phyloP scores from a whole-genome alignment of 1,140 invertebrate genomes.

The Hylaeus volcanicus region DNA sequence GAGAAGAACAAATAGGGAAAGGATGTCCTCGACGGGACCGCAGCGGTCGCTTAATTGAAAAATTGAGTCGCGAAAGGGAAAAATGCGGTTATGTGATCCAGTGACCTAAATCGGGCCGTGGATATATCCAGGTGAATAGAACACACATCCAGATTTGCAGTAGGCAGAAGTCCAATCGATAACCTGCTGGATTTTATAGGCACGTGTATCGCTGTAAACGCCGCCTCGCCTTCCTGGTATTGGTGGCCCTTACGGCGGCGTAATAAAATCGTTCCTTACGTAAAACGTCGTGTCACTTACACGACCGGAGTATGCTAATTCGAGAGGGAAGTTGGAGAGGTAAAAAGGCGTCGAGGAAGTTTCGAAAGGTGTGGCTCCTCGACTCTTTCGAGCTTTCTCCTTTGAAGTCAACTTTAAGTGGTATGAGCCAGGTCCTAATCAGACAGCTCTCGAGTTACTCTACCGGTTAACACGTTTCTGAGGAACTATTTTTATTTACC shows the following conservation, averaged over 20 bases:
- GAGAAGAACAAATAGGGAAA: constrained; percentile 53
- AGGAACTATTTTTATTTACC: background rate
- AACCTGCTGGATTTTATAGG: constrained; percentile 71
- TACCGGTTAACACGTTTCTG: background rate
- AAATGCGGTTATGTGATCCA: constrained; percentile 73
- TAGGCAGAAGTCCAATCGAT: constrained; percentile 76
- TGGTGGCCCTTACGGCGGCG: background rate
- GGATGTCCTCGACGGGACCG: constrained; percentile 61
- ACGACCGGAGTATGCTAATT: background rate
- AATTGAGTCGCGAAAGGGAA: constrained; percentile 68
- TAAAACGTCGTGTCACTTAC: constrained; percentile 16
- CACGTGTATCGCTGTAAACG: constrained; percentile 50
- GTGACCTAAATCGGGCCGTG: constrained; percentile 75
- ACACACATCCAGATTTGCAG: constrained; percentile 75
- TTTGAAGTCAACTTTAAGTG: background rate
- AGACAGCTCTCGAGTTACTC: background rate
- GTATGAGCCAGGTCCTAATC: background rate
- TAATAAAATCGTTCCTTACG: constrained; percentile 31
- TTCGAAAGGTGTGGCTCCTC: background rate
- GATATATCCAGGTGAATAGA: constrained; percentile 72
- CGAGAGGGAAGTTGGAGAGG: background rate
- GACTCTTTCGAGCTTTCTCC: background rate
- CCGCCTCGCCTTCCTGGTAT: background rate
- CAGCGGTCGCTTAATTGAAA: constrained; percentile 71
- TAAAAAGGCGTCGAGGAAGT: background rate